Conservation (phyloP, 2,113 vertebrate genomes). For the Rhynchomys soricoides region DNA sequence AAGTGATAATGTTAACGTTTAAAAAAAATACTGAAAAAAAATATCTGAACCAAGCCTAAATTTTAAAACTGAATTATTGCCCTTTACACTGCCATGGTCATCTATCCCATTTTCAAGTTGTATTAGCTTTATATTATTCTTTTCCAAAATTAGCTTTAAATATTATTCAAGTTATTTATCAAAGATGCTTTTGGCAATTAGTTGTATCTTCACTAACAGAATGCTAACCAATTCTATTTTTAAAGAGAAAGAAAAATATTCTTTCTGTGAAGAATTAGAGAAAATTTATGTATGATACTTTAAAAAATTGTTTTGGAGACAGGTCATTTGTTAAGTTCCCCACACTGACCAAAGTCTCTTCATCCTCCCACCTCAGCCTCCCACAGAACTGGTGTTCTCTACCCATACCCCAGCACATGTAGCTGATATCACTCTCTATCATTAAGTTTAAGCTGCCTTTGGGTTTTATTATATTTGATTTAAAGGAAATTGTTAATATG, state of each 20-base stretch:
- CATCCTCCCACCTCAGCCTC: background rate
- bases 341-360: background rate
- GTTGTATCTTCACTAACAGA: background rate
- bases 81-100: background rate
- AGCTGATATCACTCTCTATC: background rate
- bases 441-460: background rate
- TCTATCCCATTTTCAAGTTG: background rate
- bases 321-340: background rate
- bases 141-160: conserved; percentile 31
- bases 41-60: conserved; percentile 2
- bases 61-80: background rate
- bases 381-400: background rate
- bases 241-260: background rate
- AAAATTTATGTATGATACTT: background rate
- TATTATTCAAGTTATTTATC: background rate
- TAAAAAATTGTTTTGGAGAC: background rate
- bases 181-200: background rate
- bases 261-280: background rate
- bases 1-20: background rate
- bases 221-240: background rate
- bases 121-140: conserved; percentile 23
- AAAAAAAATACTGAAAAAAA: background rate
- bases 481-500: background rate
- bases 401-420: no score
- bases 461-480: conserved; percentile 21